Conservation (phyloP, 2,888 invertebrate species). For the Clivina fossor region DNA sequence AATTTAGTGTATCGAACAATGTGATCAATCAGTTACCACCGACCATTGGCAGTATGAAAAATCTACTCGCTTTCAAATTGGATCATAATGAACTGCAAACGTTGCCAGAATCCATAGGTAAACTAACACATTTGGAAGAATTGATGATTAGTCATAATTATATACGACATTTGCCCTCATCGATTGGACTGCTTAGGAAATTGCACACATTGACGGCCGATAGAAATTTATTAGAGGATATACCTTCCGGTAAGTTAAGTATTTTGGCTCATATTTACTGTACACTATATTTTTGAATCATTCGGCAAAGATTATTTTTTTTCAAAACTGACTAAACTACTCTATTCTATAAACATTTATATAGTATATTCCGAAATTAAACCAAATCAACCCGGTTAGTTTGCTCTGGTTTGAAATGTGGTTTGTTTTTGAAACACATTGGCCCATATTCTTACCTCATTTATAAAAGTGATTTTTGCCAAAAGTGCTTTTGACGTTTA, state of each 20-base stretch:
- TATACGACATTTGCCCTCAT: slow-evolving; percentile 76
- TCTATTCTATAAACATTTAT: no score
- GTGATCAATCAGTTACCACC: slow-evolving; percentile 75
- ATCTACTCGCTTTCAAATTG: slow-evolving; percentile 80
- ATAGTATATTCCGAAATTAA: no score
- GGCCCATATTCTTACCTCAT: no score
- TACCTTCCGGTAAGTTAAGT: slow-evolving; percentile 66
- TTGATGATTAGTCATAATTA: slow-evolving; percentile 82
- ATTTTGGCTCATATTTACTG: no score
- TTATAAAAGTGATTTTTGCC: no score
- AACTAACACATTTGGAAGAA: slow-evolving; percentile 78
- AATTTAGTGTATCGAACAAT: slow-evolving; percentile 80
- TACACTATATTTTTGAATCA: no score
- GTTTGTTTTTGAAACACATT: no score
- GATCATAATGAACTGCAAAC: slow-evolving; percentile 84
- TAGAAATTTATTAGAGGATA: slow-evolving; percentile 76
- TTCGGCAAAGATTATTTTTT: no score
- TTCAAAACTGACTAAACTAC: no score
- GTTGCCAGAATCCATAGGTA: slow-evolving; percentile 83
- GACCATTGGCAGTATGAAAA: slow-evolving; percentile 74
- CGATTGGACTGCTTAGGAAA: slow-evolving; percentile 83
- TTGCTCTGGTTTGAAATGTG: no score
- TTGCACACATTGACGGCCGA: slow-evolving; percentile 86
- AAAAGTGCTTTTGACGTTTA: no score
- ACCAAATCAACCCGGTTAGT: no score